Evolutionary conservation across 2,113 vertebrate species (phyloP), one percentile per base, ranked within the genome.

Genomic region (Onychostoma macrolepis): DNA sequence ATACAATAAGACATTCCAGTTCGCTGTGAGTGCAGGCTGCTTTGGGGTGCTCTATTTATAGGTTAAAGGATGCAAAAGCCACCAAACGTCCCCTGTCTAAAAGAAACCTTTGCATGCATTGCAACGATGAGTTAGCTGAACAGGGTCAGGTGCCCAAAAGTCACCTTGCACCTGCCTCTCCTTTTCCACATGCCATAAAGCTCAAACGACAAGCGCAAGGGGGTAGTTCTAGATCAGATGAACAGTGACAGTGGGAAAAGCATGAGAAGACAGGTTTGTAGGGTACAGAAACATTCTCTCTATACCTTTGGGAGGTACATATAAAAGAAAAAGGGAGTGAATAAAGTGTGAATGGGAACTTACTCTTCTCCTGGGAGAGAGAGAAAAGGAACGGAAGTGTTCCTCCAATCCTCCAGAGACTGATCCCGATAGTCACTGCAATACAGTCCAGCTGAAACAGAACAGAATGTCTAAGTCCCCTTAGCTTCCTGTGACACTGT

Each of bases 111-210:
- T 80, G 81, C 80, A 72, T 79, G 65, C 75, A 75, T 50, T 78
- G 24, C 78, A 89, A 91, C 89, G 88, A 90, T 90, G 94, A 90
- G 91, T 94, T 93, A 90, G 87, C 89, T 89, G 90, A 93, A 90
- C 88, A 92, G 89, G 89, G 89, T 89, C 84, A 87, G 88, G 91
- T 89, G 90, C 78, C 33, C 24, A 85, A 86, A 77, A 85, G 85
- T 90, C 89, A 88, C 76, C 89, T 84, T 80, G 79, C 85, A 82
- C 21, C 84, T 83, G 87, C 72, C 85, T 58, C 41, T 87, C 72
- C 74, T 87, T 83, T 24, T 61, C 38, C 41, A 79, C 72, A 86
- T 33, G 28, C n/a, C n/a, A 33, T 17, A 79, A 80, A 82, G 17
- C 45, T 36, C 80, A 79, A 71, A 58, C 24, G 58, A 67, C 71